Base-by-base conservation (phyloP, 2,797 vertebrate genomes). In the Pseudotriccus pelzelni region DNA sequence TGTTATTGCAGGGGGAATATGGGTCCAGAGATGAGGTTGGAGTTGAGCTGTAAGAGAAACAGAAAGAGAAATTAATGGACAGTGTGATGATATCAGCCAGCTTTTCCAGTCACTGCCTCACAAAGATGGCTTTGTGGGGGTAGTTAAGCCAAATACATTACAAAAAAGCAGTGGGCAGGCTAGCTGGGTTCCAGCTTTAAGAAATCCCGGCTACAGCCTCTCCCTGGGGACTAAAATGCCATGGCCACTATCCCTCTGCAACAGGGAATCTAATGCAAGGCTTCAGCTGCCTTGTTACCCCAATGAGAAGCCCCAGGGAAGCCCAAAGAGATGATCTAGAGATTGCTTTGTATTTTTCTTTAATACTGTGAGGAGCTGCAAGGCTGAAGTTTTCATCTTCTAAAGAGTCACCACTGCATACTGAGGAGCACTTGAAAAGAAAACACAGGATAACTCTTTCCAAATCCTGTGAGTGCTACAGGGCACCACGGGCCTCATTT, bases 1-100 rank as follows among this genome's bases (percentile, higher is more conserved):
- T 98, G 96, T 97, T 98, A 97, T 99, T 98, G 98, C 99, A 99
- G 73, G 98, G 97, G 34, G 98, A 98, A 69, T 98, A 98, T 10
- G 98, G 99, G 93, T 98, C 98, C 97, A 98, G 79, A 97, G 97
- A 89, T 21, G 39, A 98, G 97, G 98, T 98, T 97, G 97, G 90
- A 63, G 80, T 95, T 92, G 98, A 98, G 93, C 98, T 98, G 95
- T n/a, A 96, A 94, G 27, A 92, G 60, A 96, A 89, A 69, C 19
- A 89, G 50, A 88, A 87, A 52, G 24, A 84, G 14, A 81, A 73
- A 47, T 93, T 34, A 82, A 34, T 47, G 43, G 34, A 19, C 18
- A 60, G 16, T 15, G 13, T 53, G 49, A 8, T 36, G 58, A 2
- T 3, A 55, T 22, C 14, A 44, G 63, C 12, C 64, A 74, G 67